Percentiles rank a stretch among this genome's conserved stretches.
Evolutionary conservation across 1,140 invertebrate genomes (phyloP).

Genomic region (Drosophila orosa): DNA sequence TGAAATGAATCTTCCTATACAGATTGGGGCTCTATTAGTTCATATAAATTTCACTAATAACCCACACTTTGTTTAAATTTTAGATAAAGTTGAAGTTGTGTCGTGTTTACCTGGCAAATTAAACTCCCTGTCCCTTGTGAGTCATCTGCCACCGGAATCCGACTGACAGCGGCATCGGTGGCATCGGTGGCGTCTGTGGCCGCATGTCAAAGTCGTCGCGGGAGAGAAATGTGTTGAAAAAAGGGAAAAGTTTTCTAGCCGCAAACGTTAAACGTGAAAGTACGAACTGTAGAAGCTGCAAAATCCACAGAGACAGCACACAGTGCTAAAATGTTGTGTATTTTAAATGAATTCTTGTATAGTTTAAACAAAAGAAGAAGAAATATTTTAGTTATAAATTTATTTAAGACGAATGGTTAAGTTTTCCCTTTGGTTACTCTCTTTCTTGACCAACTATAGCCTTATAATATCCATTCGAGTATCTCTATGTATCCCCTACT

Average conservation of each 20-base stretch:
- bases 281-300: slow-evolving; percentile 20
- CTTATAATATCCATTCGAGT: background rate
- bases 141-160: slow-evolving; percentile 76
- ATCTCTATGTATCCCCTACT: background rate
- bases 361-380: background rate
- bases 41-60: background rate
- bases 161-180: slow-evolving; percentile 47
- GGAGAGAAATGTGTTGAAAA: slow-evolving; percentile 46
- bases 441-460: too few relatives aligned
- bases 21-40: background rate
- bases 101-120: slow-evolving; percentile 43
- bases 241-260: slow-evolving; percentile 74
- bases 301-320: slow-evolving; percentile 10
- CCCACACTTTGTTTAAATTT: slow-evolving; percentile 2
- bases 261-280: slow-evolving; percentile 43
- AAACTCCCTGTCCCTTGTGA: slow-evolving; percentile 44
- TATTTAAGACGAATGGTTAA: too few relatives aligned
- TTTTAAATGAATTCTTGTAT: background rate
- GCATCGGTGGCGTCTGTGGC: slow-evolving; percentile 41
- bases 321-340: background rate
- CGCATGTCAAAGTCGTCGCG: slow-evolving; percentile 69
- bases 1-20: too few relatives aligned
- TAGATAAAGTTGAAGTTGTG: background rate
- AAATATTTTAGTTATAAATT: background rate
- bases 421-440: background rate